These are phyloP conservation scores for Harpagus bidentatus DNA, from an alignment of 2,113 vertebrate species.

Conservation along the genomic window DNA sequence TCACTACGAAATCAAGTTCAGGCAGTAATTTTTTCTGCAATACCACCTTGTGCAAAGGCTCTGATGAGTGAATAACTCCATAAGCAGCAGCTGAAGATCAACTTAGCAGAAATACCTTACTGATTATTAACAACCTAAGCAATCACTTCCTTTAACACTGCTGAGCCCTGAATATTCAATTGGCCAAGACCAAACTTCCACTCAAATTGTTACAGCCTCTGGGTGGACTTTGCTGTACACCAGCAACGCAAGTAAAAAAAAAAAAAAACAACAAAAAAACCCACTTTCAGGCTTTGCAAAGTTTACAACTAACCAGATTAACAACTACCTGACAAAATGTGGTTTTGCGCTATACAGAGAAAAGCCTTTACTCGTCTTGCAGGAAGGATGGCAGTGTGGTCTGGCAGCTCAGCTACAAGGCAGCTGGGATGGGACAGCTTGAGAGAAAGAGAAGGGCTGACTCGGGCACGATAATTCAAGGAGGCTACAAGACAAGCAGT, in stretches of 20 bases:
- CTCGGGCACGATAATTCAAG: fast-evolving
- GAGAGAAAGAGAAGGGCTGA: background rate
- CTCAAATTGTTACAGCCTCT: background rate
- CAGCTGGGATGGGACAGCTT: background rate
- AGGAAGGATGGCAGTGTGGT: background rate
- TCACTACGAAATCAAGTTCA: background rate
- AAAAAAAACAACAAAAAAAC: background rate
- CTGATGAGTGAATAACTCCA: background rate
- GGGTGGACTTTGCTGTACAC: background rate
- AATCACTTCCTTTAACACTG: background rate
- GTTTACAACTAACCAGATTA: background rate
- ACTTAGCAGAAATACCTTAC: background rate
- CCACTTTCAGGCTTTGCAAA: background rate
- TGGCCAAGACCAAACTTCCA: background rate
- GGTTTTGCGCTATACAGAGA: background rate
- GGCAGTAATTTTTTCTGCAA: background rate
- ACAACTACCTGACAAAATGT: background rate
- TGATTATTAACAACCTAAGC: background rate
- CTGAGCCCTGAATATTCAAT: background rate
- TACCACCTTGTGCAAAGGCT: background rate
- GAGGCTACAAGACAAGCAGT: background rate
- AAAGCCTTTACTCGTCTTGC: background rate
- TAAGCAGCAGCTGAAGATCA: background rate
- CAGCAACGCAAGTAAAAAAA: fast-evolving
- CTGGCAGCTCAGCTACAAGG: background rate